Conservation (phyloP, 1,140 invertebrate genomes). For the Monochamus saltuarius region DNA sequence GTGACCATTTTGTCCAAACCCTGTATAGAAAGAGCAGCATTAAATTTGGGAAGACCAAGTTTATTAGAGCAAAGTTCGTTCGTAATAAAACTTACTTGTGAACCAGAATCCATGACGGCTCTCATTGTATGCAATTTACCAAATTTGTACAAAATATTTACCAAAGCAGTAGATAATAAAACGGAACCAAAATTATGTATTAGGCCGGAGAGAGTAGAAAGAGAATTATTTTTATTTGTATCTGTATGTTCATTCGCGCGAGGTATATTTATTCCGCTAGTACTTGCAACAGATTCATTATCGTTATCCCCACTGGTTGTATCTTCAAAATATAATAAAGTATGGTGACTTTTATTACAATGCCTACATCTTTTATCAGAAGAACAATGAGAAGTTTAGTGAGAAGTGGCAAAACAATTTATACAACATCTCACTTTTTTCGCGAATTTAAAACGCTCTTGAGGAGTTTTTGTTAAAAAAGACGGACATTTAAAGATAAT, state of each 20-base stretch:
- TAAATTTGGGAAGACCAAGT: neutral
- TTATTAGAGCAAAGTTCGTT: neutral
- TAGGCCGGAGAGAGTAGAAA: neutral
- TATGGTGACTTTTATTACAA: neutral
- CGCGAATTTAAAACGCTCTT: neutral
- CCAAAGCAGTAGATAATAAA: constrained; percentile 4
- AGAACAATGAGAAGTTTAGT: neutral
- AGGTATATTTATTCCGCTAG: neutral
- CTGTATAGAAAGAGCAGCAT: neutral
- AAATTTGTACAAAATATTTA: neutral
- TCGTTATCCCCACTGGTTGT: neutral
- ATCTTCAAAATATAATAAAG: constrained; percentile 1
- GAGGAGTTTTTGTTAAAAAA: neutral
- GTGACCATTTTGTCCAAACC: neutral
- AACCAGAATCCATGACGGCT: neutral
- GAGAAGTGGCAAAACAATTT: constrained; percentile 1
- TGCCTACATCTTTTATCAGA: neutral
- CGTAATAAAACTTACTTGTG: constrained; percentile 1
- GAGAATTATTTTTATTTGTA: neutral
- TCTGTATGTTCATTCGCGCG: no score
- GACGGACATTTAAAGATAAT: constrained; percentile 1
- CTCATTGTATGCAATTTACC: neutral
- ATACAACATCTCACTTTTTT: constrained; percentile 2
- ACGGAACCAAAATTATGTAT: neutral
- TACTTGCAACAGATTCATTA: neutral